These are phyloP conservation scores for Criorhina ranunculi DNA, from an alignment of 2,888 invertebrate species.

Conservation along the genomic window DNA sequence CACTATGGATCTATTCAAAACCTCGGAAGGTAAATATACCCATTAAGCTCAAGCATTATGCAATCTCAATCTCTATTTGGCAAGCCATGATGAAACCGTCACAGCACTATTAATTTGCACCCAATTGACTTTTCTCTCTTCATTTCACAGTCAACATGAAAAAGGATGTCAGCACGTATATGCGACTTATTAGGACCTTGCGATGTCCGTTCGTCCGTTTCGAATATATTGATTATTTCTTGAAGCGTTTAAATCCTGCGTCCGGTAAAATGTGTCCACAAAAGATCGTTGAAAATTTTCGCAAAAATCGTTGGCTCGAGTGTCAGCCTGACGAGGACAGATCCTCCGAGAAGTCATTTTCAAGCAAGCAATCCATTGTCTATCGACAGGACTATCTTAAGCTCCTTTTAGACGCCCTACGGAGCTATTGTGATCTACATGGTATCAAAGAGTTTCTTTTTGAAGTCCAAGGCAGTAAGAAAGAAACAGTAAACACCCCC, in stretches of 20 bases:
- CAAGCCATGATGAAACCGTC: too few relatives aligned
- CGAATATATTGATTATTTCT: constrained; percentile 81
- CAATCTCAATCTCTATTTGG: neutral
- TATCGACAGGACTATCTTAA: constrained; percentile 81
- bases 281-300: constrained; percentile 81
- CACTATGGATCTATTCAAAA: constrained; percentile 80
- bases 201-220: constrained; percentile 81
- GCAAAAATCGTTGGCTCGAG: constrained; percentile 80
- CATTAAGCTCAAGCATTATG: constrained; percentile 38
- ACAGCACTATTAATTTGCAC: too few relatives aligned
- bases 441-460: constrained; percentile 79
- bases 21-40: constrained; percentile 79
- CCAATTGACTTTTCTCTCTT: too few relatives aligned
- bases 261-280: constrained; percentile 78
- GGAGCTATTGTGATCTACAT: constrained; percentile 80
- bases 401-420: constrained; percentile 80
- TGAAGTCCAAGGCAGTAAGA: neutral
- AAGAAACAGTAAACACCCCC: neutral
- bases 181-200: constrained; percentile 79
- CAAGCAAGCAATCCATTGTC: constrained; percentile 40
- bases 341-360: constrained; percentile 46
- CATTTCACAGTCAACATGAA: constrained; percentile 52
- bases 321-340: constrained; percentile 78
- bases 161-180: constrained; percentile 78
- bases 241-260: constrained; percentile 75